Evolutionary conservation across 2,113 vertebrate species (phyloP).

Genomic region (Danionella cerebrum): DNA sequence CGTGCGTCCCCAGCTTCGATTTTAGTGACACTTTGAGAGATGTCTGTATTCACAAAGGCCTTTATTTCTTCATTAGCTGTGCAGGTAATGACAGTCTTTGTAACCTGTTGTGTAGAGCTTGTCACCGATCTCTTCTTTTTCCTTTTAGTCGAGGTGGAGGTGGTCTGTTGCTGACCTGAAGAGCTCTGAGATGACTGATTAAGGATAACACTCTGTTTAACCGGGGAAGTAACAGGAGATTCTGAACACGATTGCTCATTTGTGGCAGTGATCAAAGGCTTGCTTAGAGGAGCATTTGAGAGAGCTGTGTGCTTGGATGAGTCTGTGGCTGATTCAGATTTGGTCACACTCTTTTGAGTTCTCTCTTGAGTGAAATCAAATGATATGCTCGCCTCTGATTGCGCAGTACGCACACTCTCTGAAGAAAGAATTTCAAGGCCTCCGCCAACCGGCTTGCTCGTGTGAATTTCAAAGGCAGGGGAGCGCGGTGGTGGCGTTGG

Average conservation of each 20-base stretch:
- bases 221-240: constrained; percentile 40
- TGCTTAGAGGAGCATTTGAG: constrained; percentile 39
- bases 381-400: constrained; percentile 41
- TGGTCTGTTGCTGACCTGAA: constrained; percentile 50
- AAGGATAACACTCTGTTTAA: constrained; percentile 49
- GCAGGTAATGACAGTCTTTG: constrained; percentile 32
- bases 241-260: constrained; percentile 45
- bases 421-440: constrained; percentile 53
- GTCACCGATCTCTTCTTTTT: constrained; percentile 48
- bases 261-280: constrained; percentile 36
- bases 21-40: constrained; percentile 33
- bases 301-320: constrained; percentile 39
- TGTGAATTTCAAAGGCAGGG: constrained; percentile 44
- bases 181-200: constrained; percentile 51
- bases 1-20: background rate
- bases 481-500: constrained; percentile 49
- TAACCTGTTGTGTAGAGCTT: constrained; percentile 47
- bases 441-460: constrained; percentile 51
- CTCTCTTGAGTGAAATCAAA: constrained; percentile 37
- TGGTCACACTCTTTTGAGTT: constrained; percentile 38
- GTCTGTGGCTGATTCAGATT: constrained; percentile 38
- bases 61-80: constrained; percentile 34
- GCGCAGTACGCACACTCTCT: constrained; percentile 37
- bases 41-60: constrained; percentile 29
- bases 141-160: constrained; percentile 49